A percentile compares a stretch with the other conserved stretches of the same genome.
phyloP scores from a whole-genome alignment of 2,797 vertebrate genomes.

The Brotula barbata region DNA sequence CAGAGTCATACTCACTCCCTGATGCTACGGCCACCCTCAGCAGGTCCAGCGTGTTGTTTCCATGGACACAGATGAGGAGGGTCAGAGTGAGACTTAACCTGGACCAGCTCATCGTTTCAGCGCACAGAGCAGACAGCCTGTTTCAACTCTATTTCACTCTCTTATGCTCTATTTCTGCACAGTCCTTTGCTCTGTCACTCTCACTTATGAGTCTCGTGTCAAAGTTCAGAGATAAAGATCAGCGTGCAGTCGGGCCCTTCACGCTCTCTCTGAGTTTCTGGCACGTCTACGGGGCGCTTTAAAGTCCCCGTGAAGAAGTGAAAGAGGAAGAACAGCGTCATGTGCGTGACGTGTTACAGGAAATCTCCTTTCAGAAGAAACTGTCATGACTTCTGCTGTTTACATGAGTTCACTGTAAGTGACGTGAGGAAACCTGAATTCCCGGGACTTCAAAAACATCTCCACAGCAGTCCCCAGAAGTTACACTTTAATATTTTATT shows the following conservation, averaged over 20 bases:
- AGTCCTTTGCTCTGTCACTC: neutral
- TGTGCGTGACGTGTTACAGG: neutral
- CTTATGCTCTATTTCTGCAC: neutral
- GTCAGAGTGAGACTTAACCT: constrained; percentile 1
- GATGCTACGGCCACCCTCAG: constrained; percentile 33
- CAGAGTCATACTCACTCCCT: constrained; percentile 50
- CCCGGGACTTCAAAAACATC: neutral
- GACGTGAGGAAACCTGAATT: constrained; percentile 16
- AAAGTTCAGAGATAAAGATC: constrained; percentile 47
- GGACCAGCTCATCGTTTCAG: constrained; percentile 4
- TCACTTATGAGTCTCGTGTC: neutral
- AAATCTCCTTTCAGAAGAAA: constrained; percentile 17
- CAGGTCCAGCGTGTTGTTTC: constrained; percentile 46
- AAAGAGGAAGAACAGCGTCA: constrained; percentile 64
- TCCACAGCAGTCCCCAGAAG: neutral
- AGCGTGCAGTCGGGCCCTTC: neutral
- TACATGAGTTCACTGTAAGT: neutral
- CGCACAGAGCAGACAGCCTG: neutral
- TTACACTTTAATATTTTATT: constrained; percentile 17
- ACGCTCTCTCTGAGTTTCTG: neutral
- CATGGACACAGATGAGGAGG: constrained; percentile 43
- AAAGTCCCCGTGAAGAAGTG: too few relatives aligned
- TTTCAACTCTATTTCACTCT: neutral
- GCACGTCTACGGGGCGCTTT: constrained; percentile 10
- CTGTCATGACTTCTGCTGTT: neutral